Evolutionary conservation across 1,140 invertebrate species (phyloP), one percentile per base, ranked within the genome.

Genomic region (Lepidurus couesii): DNA sequence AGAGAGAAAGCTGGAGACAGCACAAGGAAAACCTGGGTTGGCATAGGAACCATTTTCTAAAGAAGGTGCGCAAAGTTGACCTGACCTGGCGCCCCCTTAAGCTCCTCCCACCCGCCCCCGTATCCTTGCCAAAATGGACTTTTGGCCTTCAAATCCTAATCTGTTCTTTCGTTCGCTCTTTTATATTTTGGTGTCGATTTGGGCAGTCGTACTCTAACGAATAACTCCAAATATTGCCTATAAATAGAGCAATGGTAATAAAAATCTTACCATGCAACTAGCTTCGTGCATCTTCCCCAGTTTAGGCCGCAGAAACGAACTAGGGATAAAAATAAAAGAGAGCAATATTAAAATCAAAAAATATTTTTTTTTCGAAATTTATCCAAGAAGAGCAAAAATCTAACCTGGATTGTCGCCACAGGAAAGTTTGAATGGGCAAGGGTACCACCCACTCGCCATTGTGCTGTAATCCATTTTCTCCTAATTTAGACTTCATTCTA

Each of bases 361-460:
- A 75, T 21, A 34, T 4, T 4, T 75, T 75, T 75, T 26, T 16
- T 16, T 16, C 42, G 7, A 42, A 24, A 7, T 24, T 16, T 13
- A 75, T 21, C 16, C 21, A 75, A 34, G 26, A 21, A 79, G 11
- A 21, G 34, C 80, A 1, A 44, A 73, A 73, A 79, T 80, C 82
- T 84, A 85, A 94, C 89, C 96, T 95, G 80, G 96, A 95, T 88
- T 98, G 96, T 83, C 95, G 90, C 97, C 97, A 99, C 80, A 99
- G 90, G 87, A 98, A 99, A 80, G 95, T 94, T 85, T 99, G 97
- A 80, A 99, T 95, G 4, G 97, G 95, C 80, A 98, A 92, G n/a
- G 97, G 97, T 80, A 98, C 87, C 79, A 93, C 89, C 76, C 86
- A 84, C 81, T 94, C 91, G 82, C 82, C 21, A 43, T 45, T 77